Base-by-base conservation (phyloP, 1,140 invertebrate species). In the Phenacoccus solenopsis region DNA sequence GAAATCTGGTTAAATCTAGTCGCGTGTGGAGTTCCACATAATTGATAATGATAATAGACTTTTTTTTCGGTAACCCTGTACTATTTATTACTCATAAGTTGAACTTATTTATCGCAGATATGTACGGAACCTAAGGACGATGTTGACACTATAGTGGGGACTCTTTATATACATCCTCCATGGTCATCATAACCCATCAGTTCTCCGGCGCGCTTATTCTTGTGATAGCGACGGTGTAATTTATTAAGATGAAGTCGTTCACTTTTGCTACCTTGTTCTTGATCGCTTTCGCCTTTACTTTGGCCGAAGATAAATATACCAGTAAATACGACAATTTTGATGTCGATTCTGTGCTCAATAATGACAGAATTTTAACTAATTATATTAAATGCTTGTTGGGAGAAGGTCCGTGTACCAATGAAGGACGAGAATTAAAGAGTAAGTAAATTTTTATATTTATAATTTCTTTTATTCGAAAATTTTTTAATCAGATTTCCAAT, bases 381-480 rank as follows among this genome's bases (percentile, higher is more conserved):
- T 77, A 76, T 72, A 78, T 77, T 67, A 77, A 76, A 2, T 82
- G 81, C 67, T 76, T 80, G 16, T 72, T 80, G 22, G 79, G 79
- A 7, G 73, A 78, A 68, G 79, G 78, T 5, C 64, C 74, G 0
- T 80, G 79, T 30, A 77, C 78, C 0, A 74, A 73, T 1, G 78
- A 80, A 72, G 79, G 75, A 49, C 74, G 75, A 56, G 75, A 74
- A 70, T 70, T 80, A 10, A 79, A 75, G 75, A 75, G 79, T 80
- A 73, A 79, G 76, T 76, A 56, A 24, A 49, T 7, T 32, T 32
- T 49, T 49, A 49, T 49, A 49, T 9, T 49, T 49, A 49, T 32
- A 13, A 7, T 32, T 32, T 13, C 30, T 32, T 32, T 32, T 32
- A 32, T 32, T 32, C 30, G 30, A 32, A 32, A 49, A 49, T 49